phyloP scores from a whole-genome alignment of 64 coral and sea anemone species.

The Acropora tenuis region DNA sequence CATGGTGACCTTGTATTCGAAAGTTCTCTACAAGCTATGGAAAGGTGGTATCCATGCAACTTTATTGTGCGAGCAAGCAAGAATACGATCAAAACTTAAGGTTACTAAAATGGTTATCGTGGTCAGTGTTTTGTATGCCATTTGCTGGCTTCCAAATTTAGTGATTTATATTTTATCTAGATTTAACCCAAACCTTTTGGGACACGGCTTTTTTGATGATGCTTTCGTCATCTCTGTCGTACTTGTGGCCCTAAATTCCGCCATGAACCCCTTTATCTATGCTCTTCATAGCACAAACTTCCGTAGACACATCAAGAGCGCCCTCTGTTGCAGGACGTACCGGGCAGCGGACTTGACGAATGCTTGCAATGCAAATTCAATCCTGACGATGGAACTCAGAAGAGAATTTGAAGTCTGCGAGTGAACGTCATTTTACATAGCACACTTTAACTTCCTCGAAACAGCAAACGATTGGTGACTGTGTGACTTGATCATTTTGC shows the following conservation, averaged over 20 bases:
- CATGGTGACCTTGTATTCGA: constrained; percentile 21
- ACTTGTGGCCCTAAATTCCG: constrained; percentile 79
- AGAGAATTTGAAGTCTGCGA: too few relatives aligned
- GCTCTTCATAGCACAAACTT: constrained; percentile 85
- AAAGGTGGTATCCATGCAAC: neutral
- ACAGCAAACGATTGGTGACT: too few relatives aligned
- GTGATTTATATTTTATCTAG: constrained; percentile 49
- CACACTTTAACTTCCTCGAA: too few relatives aligned
- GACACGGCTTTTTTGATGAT: neutral
- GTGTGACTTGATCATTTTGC: too few relatives aligned
- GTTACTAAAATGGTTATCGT: constrained; percentile 48
- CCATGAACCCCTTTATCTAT: constrained; percentile 90
- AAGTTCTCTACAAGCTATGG: constrained; percentile 20
- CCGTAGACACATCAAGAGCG: constrained; percentile 53
- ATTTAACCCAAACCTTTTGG: neutral
- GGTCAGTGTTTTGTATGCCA: constrained; percentile 38
- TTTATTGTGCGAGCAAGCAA: neutral
- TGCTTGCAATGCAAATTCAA: too few relatives aligned
- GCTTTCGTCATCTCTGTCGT: constrained; percentile 10
- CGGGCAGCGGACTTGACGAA: neutral
- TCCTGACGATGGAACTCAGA: too few relatives aligned
- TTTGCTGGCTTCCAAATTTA: constrained; percentile 60
- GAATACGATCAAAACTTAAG: constrained; percentile 14
- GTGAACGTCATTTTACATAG: too few relatives aligned
- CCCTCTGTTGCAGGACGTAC: neutral